Evolutionary conservation across 2,797 vertebrate species (phyloP), one percentile per base, ranked within the genome.

Genomic region (Acanthurus leucopareius): DNA sequence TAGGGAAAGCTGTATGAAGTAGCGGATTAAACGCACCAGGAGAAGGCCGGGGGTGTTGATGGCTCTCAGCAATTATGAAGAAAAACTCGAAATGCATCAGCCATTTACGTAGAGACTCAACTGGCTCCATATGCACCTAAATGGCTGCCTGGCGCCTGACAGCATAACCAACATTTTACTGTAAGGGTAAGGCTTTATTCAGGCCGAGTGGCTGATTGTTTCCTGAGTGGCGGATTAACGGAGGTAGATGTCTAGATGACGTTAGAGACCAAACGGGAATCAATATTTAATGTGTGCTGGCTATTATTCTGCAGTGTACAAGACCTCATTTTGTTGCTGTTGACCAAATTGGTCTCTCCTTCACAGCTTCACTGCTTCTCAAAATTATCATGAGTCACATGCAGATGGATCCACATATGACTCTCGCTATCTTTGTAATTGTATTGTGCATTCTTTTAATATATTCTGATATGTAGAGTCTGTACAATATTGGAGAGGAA

Each of bases 31-130:
- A 59, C 19, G 84, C 81, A 76, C 67, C 56, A 64, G 79, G 76
- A 84, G 83, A 86, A 92, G 91, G 87, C 89, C 89, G 86, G 79
- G 54, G 75, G 64, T 68, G 83, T 76, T 89, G 86, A 84, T 88
- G 90, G 85, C 91, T 89, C 84, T 82, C 83, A 70, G 92, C 92
- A 95, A 94, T 96, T 95, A 94, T 88, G 86, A 85, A 85, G 90
- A 91, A 93, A 93, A 91, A 92, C 88, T 87, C 87, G 90, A 95
- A 95, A 95, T 92, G 94, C 94, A 96, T 95, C 95, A 96, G 95
- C 95, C 95, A 96, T 96, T 96, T 95, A 96, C 91, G 93, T 93
- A 92, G 88, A 93, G 93, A 93, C 91, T 92, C 92, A 91, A 91
- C 93, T 91, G 91, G 92, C 90, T 95, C 93, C 94, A 92, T 93